Base-by-base conservation (phyloP, 1,140 invertebrate species). In the Parasteatoda tepidariorum region DNA sequence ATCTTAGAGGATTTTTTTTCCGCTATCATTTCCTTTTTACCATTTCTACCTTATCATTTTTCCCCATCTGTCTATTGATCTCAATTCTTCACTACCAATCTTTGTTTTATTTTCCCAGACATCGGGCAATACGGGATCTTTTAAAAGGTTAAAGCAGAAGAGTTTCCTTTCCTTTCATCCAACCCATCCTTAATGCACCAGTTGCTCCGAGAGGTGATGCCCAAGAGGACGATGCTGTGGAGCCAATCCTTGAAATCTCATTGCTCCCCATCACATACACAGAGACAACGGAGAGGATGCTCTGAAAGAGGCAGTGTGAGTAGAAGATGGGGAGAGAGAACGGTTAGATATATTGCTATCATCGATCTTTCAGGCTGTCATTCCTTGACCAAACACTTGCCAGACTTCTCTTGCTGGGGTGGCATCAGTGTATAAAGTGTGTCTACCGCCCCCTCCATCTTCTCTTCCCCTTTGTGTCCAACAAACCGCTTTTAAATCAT, bases 311-410 rank as follows among this genome's bases (percentile, higher is more conserved):
- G 18, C 9, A 18, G 4, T 3, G 15, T 33, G 11, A 13, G 31
- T 3, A 30, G 24, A 28, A 31, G 26, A 26, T 26, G 54, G 26
- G 13, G 71, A 30, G 68, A 55, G 48, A 55, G 15, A 22, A 15
- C 24, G 30, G 54, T 26, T 13, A 24, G 24, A n/a, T 66, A 64
- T 76, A 76, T 76, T 76, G 61, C 33, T 34, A 22, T 66, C 74
- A 76, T 76, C 74, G 74, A 76, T 76, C 74, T 76, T 66, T 54
- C 59, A n/a, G 66, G 61, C 74, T 66, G 74, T 76, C 74, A 76
- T 48, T 66, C 74, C 59, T 54, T 76, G 74, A 76, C 74, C 74
- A 76, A 76, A 76, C 74, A 76, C 74, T 76, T 76, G 34, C 74
- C 74, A 76, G 74, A 64, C 74, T 76, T 76, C 74, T 38, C 31